These are phyloP conservation scores for Ecliptopera silaceata DNA, from an alignment of 2,888 invertebrate species.

Conservation along the genomic window DNA sequence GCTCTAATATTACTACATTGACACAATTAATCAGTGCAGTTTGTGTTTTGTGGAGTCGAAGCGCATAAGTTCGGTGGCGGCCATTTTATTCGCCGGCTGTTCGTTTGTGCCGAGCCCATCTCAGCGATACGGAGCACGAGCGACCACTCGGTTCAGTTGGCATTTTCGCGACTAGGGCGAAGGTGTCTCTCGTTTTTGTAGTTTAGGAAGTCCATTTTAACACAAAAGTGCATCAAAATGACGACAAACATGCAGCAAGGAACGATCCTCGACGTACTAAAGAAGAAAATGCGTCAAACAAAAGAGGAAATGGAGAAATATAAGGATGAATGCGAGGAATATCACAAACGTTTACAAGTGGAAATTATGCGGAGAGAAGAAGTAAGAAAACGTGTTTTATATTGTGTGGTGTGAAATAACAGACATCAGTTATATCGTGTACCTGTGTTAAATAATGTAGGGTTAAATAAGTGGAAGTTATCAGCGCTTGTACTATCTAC, in stretches of 20 bases:
- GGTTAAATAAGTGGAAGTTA: constrained; percentile 62
- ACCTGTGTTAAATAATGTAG: constrained; percentile 53
- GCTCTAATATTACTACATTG: constrained; percentile 38
- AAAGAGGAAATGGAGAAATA: constrained; percentile 99
- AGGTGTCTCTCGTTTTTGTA: constrained; percentile 79
- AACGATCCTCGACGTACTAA: constrained; percentile 97
- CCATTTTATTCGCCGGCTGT: constrained; percentile 82
- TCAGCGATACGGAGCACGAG: constrained; percentile 75
- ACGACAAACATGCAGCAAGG: constrained; percentile 96
- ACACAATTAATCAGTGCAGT: constrained; percentile 51
- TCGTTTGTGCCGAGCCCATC: constrained; percentile 80
- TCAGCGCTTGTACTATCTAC: constrained; percentile 75
- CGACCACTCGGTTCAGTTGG: constrained; percentile 81
- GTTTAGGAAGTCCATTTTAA: constrained; percentile 64
- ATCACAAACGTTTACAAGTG: constrained; percentile 96
- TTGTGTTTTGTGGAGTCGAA: constrained; percentile 62
- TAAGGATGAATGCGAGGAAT: constrained; percentile 98
- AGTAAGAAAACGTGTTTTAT: constrained; percentile 88
- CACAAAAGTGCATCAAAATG: constrained; percentile 85
- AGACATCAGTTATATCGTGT: constrained; percentile 50
- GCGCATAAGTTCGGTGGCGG: constrained; percentile 71
- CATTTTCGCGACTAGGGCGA: constrained; percentile 81
- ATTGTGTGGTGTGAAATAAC: constrained; percentile 67
- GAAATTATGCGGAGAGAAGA: constrained; percentile 98
- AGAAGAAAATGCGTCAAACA: constrained; percentile 99